Conservation (phyloP, 1,140 invertebrate genomes). For the Drosophila ohnishii region DNA sequence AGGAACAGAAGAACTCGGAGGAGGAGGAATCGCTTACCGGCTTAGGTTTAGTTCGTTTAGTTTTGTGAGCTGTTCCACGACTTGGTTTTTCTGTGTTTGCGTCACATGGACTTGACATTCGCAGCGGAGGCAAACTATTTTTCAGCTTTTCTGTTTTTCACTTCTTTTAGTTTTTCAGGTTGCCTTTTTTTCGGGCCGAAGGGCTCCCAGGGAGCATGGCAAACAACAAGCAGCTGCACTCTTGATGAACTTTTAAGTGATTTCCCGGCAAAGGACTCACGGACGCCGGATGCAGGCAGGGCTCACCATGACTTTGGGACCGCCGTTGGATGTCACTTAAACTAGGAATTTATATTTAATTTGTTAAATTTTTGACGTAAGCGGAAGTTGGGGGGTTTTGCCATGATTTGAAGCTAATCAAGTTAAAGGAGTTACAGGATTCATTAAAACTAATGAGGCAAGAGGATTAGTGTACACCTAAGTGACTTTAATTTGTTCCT, state of each 20-base stretch:
- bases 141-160: conserved; percentile 24
- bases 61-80: conserved; percentile 18
- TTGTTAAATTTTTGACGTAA: conserved; percentile 2
- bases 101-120: conserved; percentile 44
- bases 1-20: neutral
- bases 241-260: conserved; percentile 75
- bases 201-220: conserved; percentile 25
- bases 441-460: no score
- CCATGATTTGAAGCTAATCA: neutral
- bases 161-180: conserved; percentile 19
- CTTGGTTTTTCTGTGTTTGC: conserved; percentile 23
- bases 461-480: neutral
- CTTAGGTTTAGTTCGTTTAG: conserved; percentile 36
- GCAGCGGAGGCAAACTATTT: conserved; percentile 34
- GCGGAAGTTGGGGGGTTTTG: neutral
- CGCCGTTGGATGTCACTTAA: conserved; percentile 10
- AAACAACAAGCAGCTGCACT: conserved; percentile 44
- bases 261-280: conserved; percentile 49
- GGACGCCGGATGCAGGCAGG: conserved; percentile 24
- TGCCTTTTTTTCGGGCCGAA: conserved; percentile 37
- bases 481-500: neutral
- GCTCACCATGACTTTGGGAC: conserved; percentile 1
- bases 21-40: conserved; percentile 32
- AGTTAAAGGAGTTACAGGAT: neutral
- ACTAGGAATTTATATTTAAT: conserved; percentile 19